Base-by-base conservation (phyloP, 2,797 vertebrate genomes). In the Karalla daura region DNA sequence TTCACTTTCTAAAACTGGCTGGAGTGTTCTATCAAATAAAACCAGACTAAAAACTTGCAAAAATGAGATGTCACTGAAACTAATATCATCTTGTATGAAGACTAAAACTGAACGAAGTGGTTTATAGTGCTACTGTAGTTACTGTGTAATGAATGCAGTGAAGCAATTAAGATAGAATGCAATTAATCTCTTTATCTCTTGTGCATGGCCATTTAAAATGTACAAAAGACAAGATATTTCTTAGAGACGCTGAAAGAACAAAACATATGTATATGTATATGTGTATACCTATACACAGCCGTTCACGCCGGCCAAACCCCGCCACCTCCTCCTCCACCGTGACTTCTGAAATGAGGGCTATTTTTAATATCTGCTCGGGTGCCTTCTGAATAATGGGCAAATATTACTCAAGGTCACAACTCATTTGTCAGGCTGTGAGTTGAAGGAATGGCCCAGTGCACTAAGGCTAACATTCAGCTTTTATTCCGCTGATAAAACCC, bases 391-490 rank as follows among this genome's bases (percentile, higher is more conserved):
- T 93, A 95, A 93, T 84, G 88, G 91, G 87, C 83, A 80, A 84
- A 86, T 90, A 91, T 91, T 87, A 90, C 88, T 93, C 92, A 93
- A 95, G 95, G 94, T 94, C 86, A 81, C 73, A 86, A 89, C 90
- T 94, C 84, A 91, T 94, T 94, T 91, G 91, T 94, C 92, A 94
- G 72, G 71, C 84, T 85, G 82, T 69, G 86, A 87, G 68, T 94
- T 92, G 76, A 89, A 92, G 78, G 80, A 88, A 89, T 56, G 78
- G 85, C 85, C 81, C 79, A 66, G 55, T 80, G 83, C 75, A 76
- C 89, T 84, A 78, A 83, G 80, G 86, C 84, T 86, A 92, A 91
- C 88, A 85, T 86, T 88, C 88, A 69, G 78, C 86, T 91, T 93
- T 85, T 86, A 83, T 84, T 87, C 53, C 49, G 60, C 76, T 88